Conservation (phyloP, 2,888 invertebrate genomes). For the Zaprionus lineosus region DNA sequence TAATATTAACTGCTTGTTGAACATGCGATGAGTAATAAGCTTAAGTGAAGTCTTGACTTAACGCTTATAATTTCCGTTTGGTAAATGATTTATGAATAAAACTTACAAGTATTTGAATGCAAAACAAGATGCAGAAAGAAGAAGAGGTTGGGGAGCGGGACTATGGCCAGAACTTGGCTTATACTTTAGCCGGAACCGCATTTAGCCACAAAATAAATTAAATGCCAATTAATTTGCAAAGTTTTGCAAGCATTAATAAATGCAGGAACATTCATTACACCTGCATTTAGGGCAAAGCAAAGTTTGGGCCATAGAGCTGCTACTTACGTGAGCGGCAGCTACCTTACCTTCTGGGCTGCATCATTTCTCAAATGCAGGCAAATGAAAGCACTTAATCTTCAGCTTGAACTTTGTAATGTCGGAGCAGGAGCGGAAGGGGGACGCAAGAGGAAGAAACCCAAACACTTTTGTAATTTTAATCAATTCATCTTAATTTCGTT, state of each 20-base stretch:
- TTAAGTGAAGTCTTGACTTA: no score
- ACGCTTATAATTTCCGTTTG: no score
- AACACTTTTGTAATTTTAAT: slow-evolving; percentile 80
- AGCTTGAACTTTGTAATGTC: slow-evolving; percentile 65
- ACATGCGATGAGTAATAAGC: no score
- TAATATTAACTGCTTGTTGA: no score
- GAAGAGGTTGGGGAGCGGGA: not conserved
- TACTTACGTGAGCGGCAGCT: not conserved
- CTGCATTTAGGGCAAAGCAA: slow-evolving; percentile 57
- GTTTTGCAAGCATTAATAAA: slow-evolving; percentile 67
- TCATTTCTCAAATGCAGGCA: slow-evolving; percentile 77
- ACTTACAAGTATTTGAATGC: not conserved
- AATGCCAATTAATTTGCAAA: slow-evolving; percentile 71
- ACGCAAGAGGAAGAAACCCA: slow-evolving; percentile 37
- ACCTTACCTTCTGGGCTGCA: slow-evolving; percentile 44
- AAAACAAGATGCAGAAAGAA: no score
- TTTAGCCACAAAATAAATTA: slow-evolving; percentile 67
- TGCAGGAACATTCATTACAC: slow-evolving; percentile 70
- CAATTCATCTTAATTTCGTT: slow-evolving; percentile 82
- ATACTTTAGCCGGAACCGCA: no score
- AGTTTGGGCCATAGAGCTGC: slow-evolving; percentile 51
- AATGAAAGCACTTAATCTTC: slow-evolving; percentile 80
- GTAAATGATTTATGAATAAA: no score
- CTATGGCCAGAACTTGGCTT: slow-evolving; percentile 10
- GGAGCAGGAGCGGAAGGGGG: slow-evolving; percentile 16